Percentiles rank a stretch among this genome's conserved stretches.
phyloP scores from a whole-genome alignment of 2,888 invertebrate genomes.

The Drosophila demipolita region DNA sequence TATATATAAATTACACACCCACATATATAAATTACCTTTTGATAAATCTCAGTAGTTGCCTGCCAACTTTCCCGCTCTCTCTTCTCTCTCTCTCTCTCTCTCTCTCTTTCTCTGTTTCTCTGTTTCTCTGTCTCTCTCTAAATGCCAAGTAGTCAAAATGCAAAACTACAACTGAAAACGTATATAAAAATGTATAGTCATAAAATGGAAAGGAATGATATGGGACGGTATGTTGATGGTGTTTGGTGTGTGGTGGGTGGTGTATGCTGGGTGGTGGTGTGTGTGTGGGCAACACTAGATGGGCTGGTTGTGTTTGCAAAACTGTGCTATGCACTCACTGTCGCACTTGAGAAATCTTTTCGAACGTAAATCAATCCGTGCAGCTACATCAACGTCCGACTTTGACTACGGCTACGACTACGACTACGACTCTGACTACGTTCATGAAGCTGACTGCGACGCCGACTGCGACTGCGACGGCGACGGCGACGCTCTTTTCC shows the following conservation, averaged over 20 bases:
- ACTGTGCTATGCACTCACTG: slow-evolving; percentile 49
- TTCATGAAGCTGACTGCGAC: slow-evolving; percentile 10
- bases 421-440: neutral
- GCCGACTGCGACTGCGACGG: slow-evolving; percentile 15
- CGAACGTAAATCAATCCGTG: slow-evolving; percentile 85
- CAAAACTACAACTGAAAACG: slow-evolving; percentile 52
- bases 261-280: no score
- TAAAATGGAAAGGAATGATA: slow-evolving; percentile 17
- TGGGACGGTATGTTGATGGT: neutral
- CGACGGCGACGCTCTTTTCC: slow-evolving; percentile 29
- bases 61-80: slow-evolving; percentile 3
- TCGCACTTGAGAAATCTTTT: slow-evolving; percentile 84
- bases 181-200: slow-evolving; percentile 60
- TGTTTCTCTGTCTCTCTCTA: neutral
- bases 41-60: slow-evolving; percentile 84
- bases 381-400: slow-evolving; percentile 73
- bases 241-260: no score
- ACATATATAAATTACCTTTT: slow-evolving; percentile 85
- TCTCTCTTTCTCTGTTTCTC: neutral
- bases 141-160: slow-evolving; percentile 38
- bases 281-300: slow-evolving; percentile 14
- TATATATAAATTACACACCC: slow-evolving; percentile 73
- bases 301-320: slow-evolving; percentile 24
- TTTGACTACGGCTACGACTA: slow-evolving; percentile 12
- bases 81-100: neutral